A percentile compares a stretch with the other conserved stretches of the same genome.
Evolutionary conservation across 2,797 vertebrate species (phyloP).

Genomic region (Okamejei kenojei): DNA sequence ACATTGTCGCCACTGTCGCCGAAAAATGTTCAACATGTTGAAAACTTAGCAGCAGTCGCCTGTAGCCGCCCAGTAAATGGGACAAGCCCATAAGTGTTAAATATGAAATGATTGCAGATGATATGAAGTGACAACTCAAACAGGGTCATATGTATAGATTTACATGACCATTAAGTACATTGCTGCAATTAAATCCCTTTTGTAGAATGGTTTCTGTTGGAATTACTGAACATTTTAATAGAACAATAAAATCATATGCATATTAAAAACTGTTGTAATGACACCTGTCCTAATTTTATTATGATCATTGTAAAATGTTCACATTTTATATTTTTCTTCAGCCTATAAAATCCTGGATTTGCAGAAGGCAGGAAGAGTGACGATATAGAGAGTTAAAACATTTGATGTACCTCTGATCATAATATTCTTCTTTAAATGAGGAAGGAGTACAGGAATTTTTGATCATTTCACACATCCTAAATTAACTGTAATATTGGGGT

Average conservation of each 20-base stretch:
- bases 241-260: neutral
- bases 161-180: neutral
- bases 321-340: neutral
- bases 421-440: neutral
- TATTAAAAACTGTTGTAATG: neutral
- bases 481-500: too few relatives aligned
- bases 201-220: neutral
- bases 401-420: neutral
- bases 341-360: neutral
- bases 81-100: neutral
- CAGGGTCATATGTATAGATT: neutral
- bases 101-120: neutral
- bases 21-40: too few relatives aligned
- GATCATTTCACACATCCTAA: neutral
- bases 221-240: neutral
- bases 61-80: too few relatives aligned
- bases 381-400: neutral
- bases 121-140: conserved; percentile 12
- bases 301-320: neutral
- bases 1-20: too few relatives aligned
- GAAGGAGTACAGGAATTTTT: neutral
- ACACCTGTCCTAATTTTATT: neutral
- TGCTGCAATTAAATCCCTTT: neutral
- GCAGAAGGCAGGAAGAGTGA: neutral
- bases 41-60: too few relatives aligned